Percentiles rank a stretch among this genome's conserved stretches.
phyloP scores from a whole-genome alignment of 2,113 vertebrate genomes.

The Scomber scombrus region DNA sequence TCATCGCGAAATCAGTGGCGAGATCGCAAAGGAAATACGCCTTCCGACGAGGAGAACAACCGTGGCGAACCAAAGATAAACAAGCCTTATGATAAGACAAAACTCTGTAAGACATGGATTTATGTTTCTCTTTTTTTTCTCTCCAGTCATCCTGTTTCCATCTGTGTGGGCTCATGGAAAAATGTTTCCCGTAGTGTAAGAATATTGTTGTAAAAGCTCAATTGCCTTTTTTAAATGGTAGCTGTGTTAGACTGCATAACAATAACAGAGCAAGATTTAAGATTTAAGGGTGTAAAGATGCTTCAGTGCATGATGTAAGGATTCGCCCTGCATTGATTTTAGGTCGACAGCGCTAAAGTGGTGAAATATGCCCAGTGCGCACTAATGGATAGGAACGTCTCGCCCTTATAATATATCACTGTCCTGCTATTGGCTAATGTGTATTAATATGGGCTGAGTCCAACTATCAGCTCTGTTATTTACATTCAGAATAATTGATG shows the following conservation, averaged over 20 bases:
- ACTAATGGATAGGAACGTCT: slow-evolving; percentile 62
- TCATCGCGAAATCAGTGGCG: slow-evolving; percentile 64
- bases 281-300: slow-evolving; percentile 1
- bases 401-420: slow-evolving; percentile 45
- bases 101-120: slow-evolving; percentile 76
- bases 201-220: not conserved
- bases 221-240: slow-evolving; percentile 12
- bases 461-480: slow-evolving; percentile 14
- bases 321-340: slow-evolving; percentile 46
- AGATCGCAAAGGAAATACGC: slow-evolving; percentile 77
- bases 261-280: slow-evolving; percentile 20
- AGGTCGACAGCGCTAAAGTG: slow-evolving; percentile 46
- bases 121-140: not conserved
- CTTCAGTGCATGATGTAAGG: not conserved
- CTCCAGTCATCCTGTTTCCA: not conserved
- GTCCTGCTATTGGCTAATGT: slow-evolving; percentile 44
- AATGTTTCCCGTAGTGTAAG: not conserved
- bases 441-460: slow-evolving; percentile 28
- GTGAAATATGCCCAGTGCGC: slow-evolving; percentile 61
- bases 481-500: slow-evolving; percentile 1
- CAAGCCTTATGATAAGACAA: slow-evolving; percentile 81
- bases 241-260: slow-evolving; percentile 18
- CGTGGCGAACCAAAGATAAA: slow-evolving; percentile 83
- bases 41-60: slow-evolving; percentile 72
- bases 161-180: not conserved